phyloP scores from a whole-genome alignment of 1,140 invertebrate genomes.

The roundworm (Caenorhabditis elegans) region DNA sequence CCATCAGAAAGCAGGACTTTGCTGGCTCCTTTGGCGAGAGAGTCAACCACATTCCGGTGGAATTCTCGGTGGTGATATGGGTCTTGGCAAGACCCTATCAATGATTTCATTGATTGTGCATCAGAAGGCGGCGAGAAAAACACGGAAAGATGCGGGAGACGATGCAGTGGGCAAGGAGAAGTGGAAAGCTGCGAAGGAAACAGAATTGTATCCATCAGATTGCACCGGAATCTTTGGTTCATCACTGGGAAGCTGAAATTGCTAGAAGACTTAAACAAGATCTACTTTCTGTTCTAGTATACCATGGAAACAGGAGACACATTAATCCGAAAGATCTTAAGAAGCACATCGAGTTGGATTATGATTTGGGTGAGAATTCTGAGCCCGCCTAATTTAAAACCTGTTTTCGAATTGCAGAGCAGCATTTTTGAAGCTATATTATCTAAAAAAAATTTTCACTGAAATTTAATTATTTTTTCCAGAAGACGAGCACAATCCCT shows the following conservation, averaged over 20 bases:
- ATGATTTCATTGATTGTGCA: constrained; percentile 80
- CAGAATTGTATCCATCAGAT: constrained; percentile 64
- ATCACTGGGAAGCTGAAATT: constrained; percentile 85
- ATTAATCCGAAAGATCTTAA: constrained; percentile 67
- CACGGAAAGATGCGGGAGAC: background rate
- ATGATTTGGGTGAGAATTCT: background rate
- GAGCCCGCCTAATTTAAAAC: too few relatives aligned
- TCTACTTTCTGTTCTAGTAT: constrained; percentile 73
- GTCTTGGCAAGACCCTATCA: constrained; percentile 84
- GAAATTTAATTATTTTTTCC: too few relatives aligned
- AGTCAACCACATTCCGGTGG: constrained; percentile 79
- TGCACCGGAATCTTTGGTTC: constrained; percentile 77
- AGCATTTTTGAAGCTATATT: too few relatives aligned
- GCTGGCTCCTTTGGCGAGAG: constrained; percentile 87
- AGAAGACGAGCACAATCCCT: constrained; percentile 24
- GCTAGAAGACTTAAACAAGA: constrained; percentile 68
- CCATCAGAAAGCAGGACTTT: constrained; percentile 83
- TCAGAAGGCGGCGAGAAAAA: constrained; percentile 55
- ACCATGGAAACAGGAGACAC: constrained; percentile 80
- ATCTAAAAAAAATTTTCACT: too few relatives aligned
- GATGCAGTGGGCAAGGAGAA: background rate
- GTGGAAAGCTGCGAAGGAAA: background rate
- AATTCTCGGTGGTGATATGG: constrained; percentile 84
- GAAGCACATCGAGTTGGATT: background rate
- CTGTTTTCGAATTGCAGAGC: too few relatives aligned